Evolutionary conservation across 2,797 vertebrate genomes (phyloP).

Genomic region (Buphagus erythrorhynchus): DNA sequence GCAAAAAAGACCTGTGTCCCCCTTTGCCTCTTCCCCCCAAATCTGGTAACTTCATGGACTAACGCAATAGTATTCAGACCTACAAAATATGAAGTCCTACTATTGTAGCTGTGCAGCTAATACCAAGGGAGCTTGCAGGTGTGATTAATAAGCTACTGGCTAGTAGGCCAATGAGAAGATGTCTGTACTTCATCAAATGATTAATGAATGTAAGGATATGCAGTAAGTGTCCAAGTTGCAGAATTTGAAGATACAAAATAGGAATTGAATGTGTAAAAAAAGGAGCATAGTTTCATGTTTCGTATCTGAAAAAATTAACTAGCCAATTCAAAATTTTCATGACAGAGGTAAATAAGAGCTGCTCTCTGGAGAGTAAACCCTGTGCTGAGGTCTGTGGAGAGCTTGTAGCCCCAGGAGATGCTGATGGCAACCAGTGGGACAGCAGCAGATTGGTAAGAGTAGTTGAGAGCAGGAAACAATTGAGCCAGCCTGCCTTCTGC

Average conservation of each 20-base stretch:
- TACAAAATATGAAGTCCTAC: not conserved
- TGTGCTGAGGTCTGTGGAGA: not conserved
- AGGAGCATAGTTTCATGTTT: not conserved
- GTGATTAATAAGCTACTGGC: not conserved
- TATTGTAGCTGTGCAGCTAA: not conserved
- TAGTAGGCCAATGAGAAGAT: not conserved
- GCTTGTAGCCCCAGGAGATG: not conserved
- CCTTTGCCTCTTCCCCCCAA: not conserved
- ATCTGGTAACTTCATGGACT: not conserved
- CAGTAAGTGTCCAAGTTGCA: not conserved
- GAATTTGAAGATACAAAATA: not conserved
- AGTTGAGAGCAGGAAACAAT: not conserved
- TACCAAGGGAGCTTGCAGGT: not conserved
- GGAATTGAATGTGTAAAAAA: not conserved
- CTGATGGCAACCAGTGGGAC: not conserved
- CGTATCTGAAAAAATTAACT: not conserved
- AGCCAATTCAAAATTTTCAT: not conserved
- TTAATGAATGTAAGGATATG: not conserved
- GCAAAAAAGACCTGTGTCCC: not conserved
- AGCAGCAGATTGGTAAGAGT: not conserved
- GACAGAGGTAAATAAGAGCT: not conserved
- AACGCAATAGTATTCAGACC: not conserved
- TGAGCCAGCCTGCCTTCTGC: not conserved
- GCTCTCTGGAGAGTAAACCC: not conserved
- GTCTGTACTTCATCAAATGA: not conserved